Evolutionary conservation across 2,797 vertebrate genomes (phyloP), one percentile per base, ranked within the genome.

Genomic region (Orientallactaga sibirica): DNA sequence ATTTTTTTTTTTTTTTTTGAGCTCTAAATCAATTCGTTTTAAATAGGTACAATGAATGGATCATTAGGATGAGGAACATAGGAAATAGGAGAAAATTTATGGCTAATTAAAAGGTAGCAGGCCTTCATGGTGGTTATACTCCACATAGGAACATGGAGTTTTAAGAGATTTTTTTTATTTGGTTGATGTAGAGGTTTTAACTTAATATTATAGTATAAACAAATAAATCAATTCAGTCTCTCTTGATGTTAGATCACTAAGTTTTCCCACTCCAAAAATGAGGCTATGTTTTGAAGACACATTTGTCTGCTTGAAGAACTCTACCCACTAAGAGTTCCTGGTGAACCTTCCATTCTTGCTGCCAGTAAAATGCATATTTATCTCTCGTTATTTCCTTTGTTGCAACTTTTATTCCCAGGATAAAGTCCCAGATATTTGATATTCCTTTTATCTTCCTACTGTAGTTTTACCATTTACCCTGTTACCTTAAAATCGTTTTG

Each of bases 1-100:
- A 29, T 84, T 84, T 33, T 18, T 55, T 71, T 95, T 79, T 84
- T 84, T 33, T 18, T 55, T 71, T 95, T 79, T 86, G 48, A 73
- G 62, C 27, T 83, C 83, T 87, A 80, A 87, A 33, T 29, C 0
- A 20, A 52, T 33, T 82, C 79, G 91, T 95, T 90, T 89, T 66
- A 89, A 88, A 75, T 70, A 82, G 82, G 62, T 27, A 67, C 2
- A n/a, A 16, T 61, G 33, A 48, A 27, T 27, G 41, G 78, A 29
- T 70, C 70, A 55, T 58, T 11, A 68, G 27, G 15, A 75, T 81
- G 64, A 66, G 55, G 64, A 86, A 62, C 33, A 6, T 9, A 75
- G 83, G 25, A 73, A 83, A 71, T 6, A 43, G 27, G 24, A 61
- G 27, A n/a, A 52, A 83, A 75, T 43, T 16, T 79, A 82, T 16